Conservation (phyloP, 2,797 vertebrate genomes). For the Oceanodroma leucorhoa region DNA sequence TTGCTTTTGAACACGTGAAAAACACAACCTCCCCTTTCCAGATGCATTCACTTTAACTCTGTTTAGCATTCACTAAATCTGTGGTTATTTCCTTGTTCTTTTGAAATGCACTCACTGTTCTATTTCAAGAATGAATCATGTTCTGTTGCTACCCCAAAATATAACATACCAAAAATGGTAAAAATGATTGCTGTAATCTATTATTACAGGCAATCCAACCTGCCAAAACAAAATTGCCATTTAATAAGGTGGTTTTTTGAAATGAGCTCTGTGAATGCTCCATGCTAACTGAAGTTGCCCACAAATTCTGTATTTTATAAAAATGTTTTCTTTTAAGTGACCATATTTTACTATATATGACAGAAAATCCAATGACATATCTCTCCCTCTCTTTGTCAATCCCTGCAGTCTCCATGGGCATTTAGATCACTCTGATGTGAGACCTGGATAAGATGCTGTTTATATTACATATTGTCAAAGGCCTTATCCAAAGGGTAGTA, state of each 20-base stretch:
- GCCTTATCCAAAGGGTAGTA: neutral
- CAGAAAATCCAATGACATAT: neutral
- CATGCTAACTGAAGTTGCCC: neutral
- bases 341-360: neutral
- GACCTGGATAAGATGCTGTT: neutral
- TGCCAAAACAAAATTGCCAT: constrained; percentile 34
- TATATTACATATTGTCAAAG: neutral
- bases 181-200: constrained; percentile 13
- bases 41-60: constrained; percentile 12
- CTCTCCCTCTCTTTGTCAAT: neutral
- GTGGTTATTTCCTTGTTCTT: constrained; percentile 20
- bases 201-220: constrained; percentile 37
- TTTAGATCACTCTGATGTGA: neutral
- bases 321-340: neutral
- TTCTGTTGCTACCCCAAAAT: neutral
- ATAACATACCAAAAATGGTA: neutral
- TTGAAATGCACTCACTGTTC: constrained; percentile 41
- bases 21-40: neutral
- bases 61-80: neutral
- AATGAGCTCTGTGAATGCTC: neutral
- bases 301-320: neutral
- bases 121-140: constrained; percentile 38
- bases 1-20: constrained; percentile 6
- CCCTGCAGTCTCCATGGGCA: neutral
- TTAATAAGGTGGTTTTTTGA: constrained; percentile 33